Base-by-base conservation (phyloP, 2,888 invertebrate species). In the Meandrusa payeni region DNA sequence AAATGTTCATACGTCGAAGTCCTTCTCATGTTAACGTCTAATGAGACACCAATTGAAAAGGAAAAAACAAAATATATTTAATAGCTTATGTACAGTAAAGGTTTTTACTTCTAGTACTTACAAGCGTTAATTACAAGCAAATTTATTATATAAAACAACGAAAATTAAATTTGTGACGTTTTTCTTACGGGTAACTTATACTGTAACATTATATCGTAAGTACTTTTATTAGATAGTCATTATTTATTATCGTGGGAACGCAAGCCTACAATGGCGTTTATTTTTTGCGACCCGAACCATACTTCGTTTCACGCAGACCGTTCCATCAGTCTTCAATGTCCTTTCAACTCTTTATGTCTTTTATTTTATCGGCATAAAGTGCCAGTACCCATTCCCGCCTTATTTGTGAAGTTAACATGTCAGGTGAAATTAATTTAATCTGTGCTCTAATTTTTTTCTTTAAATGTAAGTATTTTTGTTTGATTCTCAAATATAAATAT, bases 391-490 rank as follows among this genome's bases (percentile, higher is more conserved):
- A 20, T 32, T 32, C 37, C 32, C 20, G 19, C 27, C 26, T 10
- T 33, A 23, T 17, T 24, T 38, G 22, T 29, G 38, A 13, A 10
- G 15, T 32, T 33, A 33, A 23, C n/a, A 55, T 55, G 55, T 33
- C 47, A 42, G 46, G 39, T 27, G 54, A 47, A 13, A 34, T 51
- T 28, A 47, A 48, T 33, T 26, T 47, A 20, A 43, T 51, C 36
- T 55, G 54, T 48, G 46, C 20, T 7, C 17, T 48, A 11, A 41
- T 54, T 41, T 47, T 63, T 12, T 29, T 54, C 23, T 46, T 57
- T 5, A 26, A 48, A 23, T 58, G 66, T 66, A 46, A 66, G 66
- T n/a, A n/a, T n/a, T n/a, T n/a, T n/a, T n/a, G n/a, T n/a, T n/a
- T n/a, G n/a, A n/a, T n/a, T n/a, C n/a, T n/a, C n/a, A n/a, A n/a